Evolutionary conservation across 1,140 invertebrate genomes (phyloP), one percentile per base, ranked within the genome.

Genomic region (Drosophila azteca): DNA sequence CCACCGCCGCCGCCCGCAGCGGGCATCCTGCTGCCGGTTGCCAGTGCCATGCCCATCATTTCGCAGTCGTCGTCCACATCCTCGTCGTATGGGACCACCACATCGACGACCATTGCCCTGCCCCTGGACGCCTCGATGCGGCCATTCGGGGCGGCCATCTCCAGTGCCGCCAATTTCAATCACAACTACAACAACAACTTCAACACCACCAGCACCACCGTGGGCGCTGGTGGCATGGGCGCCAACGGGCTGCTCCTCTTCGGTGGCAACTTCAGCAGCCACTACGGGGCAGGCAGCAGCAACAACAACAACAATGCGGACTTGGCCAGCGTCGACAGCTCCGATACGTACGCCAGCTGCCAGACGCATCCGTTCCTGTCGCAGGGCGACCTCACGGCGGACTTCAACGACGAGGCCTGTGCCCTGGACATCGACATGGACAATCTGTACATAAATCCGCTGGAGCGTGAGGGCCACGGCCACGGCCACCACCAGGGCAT

Each of bases 281-380:
- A 51, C 66, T 79, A 62, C 50, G 79, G 35, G 35, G 35, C 35
- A 4, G 35, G 35, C 35, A 92, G 92, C 71, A 92, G 90, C 48
- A 93, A 93, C 79, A 93, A 93, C 71, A 92, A 92, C 61, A 94
- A 94, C 83, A 94, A 93, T 69, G 92, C 84, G 57, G 95, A 96
- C 57, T 92, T 95, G 64, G 95, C 95, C 54, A 96, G 95, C 90
- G 94, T 96, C 45, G 96, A 96, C 85, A 97, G 96, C 81, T 96
- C 96, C 29, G 97, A 98, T 92, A 99, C 97, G 59, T 99, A 97
- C 93, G 97, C 97, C 90, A 98, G 97, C 92, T 99, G 97, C 93
- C 96, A 97, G 93, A 98, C 97, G 72, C 97, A 98, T 93, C 97
- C 97, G 79, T 98, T 96, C 93, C 95, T 96, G 92, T 97, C 96